These are phyloP conservation scores for Alligator sinensis DNA, from an alignment of 2,113 vertebrate genomes.

Conservation along the genomic window DNA sequence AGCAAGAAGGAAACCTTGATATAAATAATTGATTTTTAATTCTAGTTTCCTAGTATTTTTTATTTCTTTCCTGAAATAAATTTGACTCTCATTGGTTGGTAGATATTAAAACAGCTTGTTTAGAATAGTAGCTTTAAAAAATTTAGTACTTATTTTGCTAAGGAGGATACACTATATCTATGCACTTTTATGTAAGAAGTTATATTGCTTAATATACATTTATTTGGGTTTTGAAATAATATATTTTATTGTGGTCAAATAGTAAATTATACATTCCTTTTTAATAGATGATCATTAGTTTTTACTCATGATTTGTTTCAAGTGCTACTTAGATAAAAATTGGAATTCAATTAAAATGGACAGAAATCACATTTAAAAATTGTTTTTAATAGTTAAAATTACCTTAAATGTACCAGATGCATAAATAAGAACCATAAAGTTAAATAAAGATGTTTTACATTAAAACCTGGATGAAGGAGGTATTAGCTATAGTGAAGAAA, in stretches of 20 bases:
- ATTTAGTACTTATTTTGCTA: too few relatives aligned
- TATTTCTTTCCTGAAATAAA: too few relatives aligned
- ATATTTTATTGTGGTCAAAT: not conserved
- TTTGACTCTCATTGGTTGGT: too few relatives aligned
- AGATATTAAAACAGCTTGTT: too few relatives aligned
- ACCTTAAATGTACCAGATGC: not conserved
- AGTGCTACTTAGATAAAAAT: rapidly evolving
- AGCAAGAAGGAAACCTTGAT: too few relatives aligned
- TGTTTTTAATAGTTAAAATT: rapidly evolving
- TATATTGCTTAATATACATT: not conserved
- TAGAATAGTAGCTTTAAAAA: too few relatives aligned
- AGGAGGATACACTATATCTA: too few relatives aligned
- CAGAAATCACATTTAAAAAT: rapidly evolving
- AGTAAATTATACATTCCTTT: not conserved
- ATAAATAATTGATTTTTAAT: too few relatives aligned
- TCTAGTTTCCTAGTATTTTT: too few relatives aligned
- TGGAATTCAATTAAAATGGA: rapidly evolving
- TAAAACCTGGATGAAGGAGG: not conserved
- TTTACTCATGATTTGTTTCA: rapidly evolving
- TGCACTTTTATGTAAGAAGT: not conserved
- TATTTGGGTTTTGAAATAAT: not conserved
- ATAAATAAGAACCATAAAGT: rapidly evolving
- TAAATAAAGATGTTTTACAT: not conserved
- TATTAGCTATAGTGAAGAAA: rapidly evolving
- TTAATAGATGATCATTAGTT: rapidly evolving